A percentile compares a stretch with the other conserved stretches of the same genome.
phyloP scores from a whole-genome alignment of 2,888 invertebrate species.

The Thysanoteuthis rhombus region DNA sequence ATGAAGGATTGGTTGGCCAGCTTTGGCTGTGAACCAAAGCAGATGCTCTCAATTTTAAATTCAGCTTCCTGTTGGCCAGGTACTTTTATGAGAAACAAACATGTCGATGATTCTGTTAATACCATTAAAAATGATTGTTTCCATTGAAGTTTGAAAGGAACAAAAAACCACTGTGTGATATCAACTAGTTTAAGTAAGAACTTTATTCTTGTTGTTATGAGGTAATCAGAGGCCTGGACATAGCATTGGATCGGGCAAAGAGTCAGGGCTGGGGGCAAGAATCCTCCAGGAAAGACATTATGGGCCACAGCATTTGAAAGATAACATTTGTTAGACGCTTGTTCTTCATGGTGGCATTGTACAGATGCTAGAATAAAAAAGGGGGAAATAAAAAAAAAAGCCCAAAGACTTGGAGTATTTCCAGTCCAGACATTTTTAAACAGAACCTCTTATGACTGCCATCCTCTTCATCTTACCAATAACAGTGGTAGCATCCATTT shows the following conservation, averaged over 20 bases:
- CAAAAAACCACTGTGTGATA: not conserved
- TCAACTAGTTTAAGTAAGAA: not conserved
- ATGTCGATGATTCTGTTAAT: slow-evolving; percentile 12
- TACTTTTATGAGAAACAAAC: slow-evolving; percentile 12
- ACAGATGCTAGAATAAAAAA: not conserved
- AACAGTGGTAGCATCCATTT: not conserved
- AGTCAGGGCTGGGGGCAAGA: not conserved
- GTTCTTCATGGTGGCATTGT: not conserved
- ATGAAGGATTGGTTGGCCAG: not conserved
- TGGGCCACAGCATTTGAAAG: not conserved
- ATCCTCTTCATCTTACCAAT: not conserved
- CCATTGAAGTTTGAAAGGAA: not conserved
- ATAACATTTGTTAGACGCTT: not conserved
- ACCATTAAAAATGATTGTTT: not conserved
- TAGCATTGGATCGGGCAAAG: not conserved
- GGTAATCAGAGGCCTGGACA: slow-evolving; percentile 12
- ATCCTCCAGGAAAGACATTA: not conserved
- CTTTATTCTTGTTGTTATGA: not conserved
- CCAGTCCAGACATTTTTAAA: slow-evolving; percentile 12
- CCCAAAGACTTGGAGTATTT: not conserved
- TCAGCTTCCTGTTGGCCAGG: not conserved
- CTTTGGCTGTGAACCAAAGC: not conserved
- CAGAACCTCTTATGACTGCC: not conserved
- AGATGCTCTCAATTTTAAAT: slow-evolving; percentile 12
- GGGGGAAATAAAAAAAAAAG: not conserved